These are phyloP conservation scores for Anableps anableps DNA, from an alignment of 2,797 vertebrate species.

Conservation along the genomic window DNA sequence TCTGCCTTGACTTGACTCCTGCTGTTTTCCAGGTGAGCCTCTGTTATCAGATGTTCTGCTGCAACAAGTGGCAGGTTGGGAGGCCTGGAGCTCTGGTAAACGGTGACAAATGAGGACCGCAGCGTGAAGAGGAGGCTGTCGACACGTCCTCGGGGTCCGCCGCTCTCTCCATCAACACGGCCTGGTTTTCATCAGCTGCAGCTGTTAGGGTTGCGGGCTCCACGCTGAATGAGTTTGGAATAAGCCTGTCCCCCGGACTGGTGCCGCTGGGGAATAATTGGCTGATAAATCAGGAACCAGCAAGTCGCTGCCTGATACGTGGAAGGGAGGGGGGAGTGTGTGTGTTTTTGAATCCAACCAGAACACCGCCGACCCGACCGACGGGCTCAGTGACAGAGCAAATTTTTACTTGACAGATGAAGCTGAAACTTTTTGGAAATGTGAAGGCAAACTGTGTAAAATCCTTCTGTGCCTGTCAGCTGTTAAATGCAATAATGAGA, in stretches of 20 bases:
- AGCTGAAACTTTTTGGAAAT: conserved; percentile 6
- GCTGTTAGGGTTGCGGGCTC: conserved; percentile 51
- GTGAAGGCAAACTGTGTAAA: neutral
- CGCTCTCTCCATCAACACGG: conserved; percentile 35
- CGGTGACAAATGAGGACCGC: conserved; percentile 39
- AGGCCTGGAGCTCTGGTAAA: conserved; percentile 22
- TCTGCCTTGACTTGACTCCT: neutral
- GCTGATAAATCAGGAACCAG: conserved; percentile 34
- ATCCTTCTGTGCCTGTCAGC: neutral
- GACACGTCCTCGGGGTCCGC: conserved; percentile 29
- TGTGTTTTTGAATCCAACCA: neutral
- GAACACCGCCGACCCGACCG: neutral
- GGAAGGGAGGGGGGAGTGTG: neutral
- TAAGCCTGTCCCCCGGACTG: conserved; percentile 35
- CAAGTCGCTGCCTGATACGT: neutral
- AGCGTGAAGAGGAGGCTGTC: conserved; percentile 28
- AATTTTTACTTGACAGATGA: neutral
- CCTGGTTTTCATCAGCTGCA: conserved; percentile 56
- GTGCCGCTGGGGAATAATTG: conserved; percentile 28
- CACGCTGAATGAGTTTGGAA: conserved; percentile 45
- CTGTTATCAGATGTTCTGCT: neutral
- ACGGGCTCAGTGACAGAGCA: neutral
- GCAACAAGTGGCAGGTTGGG: neutral
- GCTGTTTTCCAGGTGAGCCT: neutral
- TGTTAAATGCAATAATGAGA: neutral